These are phyloP conservation scores for Xanthia icteritia DNA, from an alignment of 2,888 invertebrate genomes.

Conservation along the genomic window DNA sequence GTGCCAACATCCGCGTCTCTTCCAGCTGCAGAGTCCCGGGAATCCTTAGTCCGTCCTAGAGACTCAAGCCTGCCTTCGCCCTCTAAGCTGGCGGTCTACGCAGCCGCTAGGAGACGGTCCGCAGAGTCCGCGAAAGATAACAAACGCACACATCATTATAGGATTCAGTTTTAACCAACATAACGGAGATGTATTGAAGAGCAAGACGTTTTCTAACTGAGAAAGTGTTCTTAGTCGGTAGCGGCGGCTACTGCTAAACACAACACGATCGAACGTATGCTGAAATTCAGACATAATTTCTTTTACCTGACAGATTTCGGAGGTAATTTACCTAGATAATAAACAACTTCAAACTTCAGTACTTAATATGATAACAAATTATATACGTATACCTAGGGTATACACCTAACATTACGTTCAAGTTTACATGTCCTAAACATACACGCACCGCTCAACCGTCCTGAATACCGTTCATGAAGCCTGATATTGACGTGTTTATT, in stretches of 20 bases:
- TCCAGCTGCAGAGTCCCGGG: slow-evolving; percentile 88
- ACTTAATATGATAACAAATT: slow-evolving; percentile 3
- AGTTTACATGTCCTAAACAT: slow-evolving; percentile 22
- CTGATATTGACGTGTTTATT: slow-evolving; percentile 55
- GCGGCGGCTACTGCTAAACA: background rate
- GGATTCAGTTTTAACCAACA: slow-evolving; percentile 92
- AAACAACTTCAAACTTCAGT: background rate
- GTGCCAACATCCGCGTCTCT: slow-evolving; percentile 88
- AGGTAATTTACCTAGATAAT: background rate
- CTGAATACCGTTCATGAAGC: slow-evolving; percentile 41
- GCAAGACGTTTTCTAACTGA: background rate
- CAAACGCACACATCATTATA: slow-evolving; percentile 92
- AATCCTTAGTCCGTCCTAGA: slow-evolving; percentile 86
- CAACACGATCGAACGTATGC: background rate
- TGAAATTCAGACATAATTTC: background rate
- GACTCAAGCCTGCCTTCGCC: slow-evolving; percentile 91
- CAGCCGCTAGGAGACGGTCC: slow-evolving; percentile 88
- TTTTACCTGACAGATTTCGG: background rate
- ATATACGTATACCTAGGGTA: too few species aligned
- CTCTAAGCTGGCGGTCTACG: slow-evolving; percentile 91
- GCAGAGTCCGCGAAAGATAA: slow-evolving; percentile 91
- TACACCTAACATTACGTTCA: background rate
- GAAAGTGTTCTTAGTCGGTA: background rate
- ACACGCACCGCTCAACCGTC: slow-evolving; percentile 20
- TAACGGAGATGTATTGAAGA: background rate